phyloP scores from a whole-genome alignment of 23 tunicate genomes.

The Corella eumyota region DNA sequence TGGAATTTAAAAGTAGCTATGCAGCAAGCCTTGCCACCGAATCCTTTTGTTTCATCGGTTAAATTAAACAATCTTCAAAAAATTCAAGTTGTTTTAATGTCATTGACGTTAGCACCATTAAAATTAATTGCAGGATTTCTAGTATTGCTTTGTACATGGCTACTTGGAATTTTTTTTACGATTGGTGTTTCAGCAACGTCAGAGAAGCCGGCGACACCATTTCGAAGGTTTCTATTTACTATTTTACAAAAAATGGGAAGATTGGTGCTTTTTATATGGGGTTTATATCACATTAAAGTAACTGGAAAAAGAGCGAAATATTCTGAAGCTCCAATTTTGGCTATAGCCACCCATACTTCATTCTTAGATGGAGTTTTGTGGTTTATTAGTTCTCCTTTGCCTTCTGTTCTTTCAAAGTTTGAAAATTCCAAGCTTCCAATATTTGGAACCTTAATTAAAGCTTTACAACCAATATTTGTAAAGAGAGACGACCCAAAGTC shows the following conservation, averaged over 20 bases:
- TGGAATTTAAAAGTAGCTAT: too few species aligned
- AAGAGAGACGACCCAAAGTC: conserved; percentile 33
- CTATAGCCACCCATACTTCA: conserved; percentile 61
- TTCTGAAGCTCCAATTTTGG: conserved; percentile 46
- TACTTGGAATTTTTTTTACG: conserved; percentile 4
- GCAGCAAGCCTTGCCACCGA: neutral
- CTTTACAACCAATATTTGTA: conserved; percentile 72
- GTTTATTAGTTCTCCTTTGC: conserved; percentile 30
- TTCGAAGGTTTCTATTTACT: neutral
- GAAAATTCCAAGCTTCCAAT: conserved; percentile 54
- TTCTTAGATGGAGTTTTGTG: conserved; percentile 33
- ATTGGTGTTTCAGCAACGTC: neutral
- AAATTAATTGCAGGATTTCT: conserved; percentile 4
- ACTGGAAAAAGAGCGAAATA: conserved; percentile 45
- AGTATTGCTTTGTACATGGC: conserved; percentile 6
- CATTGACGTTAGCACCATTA: conserved; percentile 50
- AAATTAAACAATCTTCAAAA: conserved; percentile 6
- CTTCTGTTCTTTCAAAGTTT: conserved; percentile 43
- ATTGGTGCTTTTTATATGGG: conserved; percentile 21
- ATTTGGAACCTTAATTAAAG: conserved; percentile 65
- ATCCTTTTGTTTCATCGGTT: conserved; percentile 38
- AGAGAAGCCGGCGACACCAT: neutral
- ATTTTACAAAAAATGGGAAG: conserved; percentile 13
- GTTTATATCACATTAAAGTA: conserved; percentile 21
- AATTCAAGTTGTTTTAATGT: conserved; percentile 42